A percentile compares a stretch with the other conserved stretches of the same genome.
These are phyloP conservation scores for Cephalopachus bancanus DNA, from an alignment of 2,797 vertebrate genomes.

Conservation along the genomic window DNA sequence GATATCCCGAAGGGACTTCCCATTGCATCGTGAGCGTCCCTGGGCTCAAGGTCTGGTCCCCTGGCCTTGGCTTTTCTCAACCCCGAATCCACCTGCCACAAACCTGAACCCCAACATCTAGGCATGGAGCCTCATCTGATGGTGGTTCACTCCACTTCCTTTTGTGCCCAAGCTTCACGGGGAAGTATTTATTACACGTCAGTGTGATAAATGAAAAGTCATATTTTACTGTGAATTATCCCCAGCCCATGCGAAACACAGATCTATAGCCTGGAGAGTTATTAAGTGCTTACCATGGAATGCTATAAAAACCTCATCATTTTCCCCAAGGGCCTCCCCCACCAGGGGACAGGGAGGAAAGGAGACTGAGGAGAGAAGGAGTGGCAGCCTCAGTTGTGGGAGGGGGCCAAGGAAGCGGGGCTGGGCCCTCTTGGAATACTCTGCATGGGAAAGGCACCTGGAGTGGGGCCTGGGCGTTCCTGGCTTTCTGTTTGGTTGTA, in stretches of 20 bases:
- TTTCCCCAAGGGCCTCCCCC: conserved; percentile 76
- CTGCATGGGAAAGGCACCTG: neutral
- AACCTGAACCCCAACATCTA: neutral
- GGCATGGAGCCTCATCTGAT: neutral
- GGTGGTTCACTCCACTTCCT: conserved; percentile 37
- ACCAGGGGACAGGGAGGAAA: conserved; percentile 61
- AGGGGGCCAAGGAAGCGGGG: neutral
- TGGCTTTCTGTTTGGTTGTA: conserved; percentile 24
- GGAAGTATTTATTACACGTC: conserved; percentile 89
- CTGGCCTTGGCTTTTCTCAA: neutral
- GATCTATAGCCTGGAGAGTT: conserved; percentile 89
- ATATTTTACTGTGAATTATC: conserved; percentile 91
- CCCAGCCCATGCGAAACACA: conserved; percentile 83
- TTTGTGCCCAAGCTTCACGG: conserved; percentile 79
- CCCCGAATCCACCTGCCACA: neutral
- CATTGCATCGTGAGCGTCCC: fast-evolving
- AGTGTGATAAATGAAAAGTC: conserved; percentile 90
- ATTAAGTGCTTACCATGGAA: conserved; percentile 89
- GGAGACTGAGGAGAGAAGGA: neutral
- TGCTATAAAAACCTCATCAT: conserved; percentile 89
- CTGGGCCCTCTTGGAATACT: neutral
- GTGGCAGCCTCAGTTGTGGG: neutral
- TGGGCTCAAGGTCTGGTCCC: neutral
- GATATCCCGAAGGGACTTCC: neutral
- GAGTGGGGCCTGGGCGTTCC: neutral